A percentile compares a stretch with the other conserved stretches of the same genome.
Conservation (phyloP, 2,888 invertebrate genomes). For the Busseola fusca region DNA sequence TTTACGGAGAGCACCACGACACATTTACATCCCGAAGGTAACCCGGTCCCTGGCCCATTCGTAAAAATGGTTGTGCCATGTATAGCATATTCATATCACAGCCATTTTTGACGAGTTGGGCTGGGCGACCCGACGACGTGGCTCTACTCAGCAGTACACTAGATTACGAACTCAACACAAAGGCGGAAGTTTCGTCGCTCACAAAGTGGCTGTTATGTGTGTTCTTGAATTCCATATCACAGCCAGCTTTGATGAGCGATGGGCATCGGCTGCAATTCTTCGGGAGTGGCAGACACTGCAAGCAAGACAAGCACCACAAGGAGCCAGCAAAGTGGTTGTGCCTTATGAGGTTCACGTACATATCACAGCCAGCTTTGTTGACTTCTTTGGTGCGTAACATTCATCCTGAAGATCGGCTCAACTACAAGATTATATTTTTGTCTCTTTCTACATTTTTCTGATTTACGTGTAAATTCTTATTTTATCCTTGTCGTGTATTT, state of each 20-base stretch:
- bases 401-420: slow-evolving; percentile 22
- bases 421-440: slow-evolving; percentile 12
- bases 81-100: slow-evolving; percentile 93
- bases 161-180: background rate
- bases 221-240: slow-evolving; percentile 93
- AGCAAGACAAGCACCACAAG: slow-evolving; percentile 38
- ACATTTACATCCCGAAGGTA: slow-evolving; percentile 44
- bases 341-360: slow-evolving; percentile 90
- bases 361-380: slow-evolving; percentile 98
- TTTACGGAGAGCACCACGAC: slow-evolving; percentile 79
- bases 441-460: background rate
- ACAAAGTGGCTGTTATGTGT: slow-evolving; percentile 97
- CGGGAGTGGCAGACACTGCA: background rate
- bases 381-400: slow-evolving; percentile 65
- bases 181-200: slow-evolving; percentile 89
- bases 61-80: slow-evolving; percentile 95
- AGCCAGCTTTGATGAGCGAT: slow-evolving; percentile 99
- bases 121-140: slow-evolving; percentile 83
- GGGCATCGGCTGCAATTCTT: slow-evolving; percentile 50
- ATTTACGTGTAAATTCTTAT: slow-evolving; percentile 8
- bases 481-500: slow-evolving; percentile 8
- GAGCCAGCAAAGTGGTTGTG: slow-evolving; percentile 96
- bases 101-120: slow-evolving; percentile 98
- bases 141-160: slow-evolving; percentile 9
- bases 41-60: slow-evolving; percentile 86